Base-by-base conservation (phyloP, 2,797 vertebrate genomes). In the Propithecus deckenii region DNA sequence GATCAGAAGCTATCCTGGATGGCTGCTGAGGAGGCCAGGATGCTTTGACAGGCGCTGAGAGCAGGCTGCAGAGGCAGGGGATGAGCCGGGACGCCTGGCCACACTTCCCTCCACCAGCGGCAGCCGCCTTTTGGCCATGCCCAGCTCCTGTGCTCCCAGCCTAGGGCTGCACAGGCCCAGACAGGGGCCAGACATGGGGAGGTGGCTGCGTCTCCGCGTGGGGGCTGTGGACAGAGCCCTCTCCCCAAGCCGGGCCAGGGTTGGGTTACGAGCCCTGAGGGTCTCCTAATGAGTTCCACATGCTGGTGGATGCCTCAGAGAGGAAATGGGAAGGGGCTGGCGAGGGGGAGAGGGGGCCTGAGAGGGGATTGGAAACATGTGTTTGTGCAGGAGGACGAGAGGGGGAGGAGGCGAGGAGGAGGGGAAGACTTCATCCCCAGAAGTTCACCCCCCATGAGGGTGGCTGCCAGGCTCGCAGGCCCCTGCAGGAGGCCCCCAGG, bases 261-360 rank as follows among this genome's bases (percentile, higher is more conserved):
- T 50, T 96, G 86, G 92, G 95, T 97, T 97, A 85, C 20, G 13
- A 95, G 97, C 96, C 96, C 96, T 14, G 74, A 95, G 95, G 97
- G 96, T 94, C 95, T 90, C 88, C 95, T 98, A 97, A 98, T 72
- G 89, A 97, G 86, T 96, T 97, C 96, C 98, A 97, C 96, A 97
- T 97, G 97, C 9, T 50, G 32, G 63, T 41, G 61, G 86, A 72
- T 72, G 96, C 88, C 81, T 95, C 25, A 0, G 55, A 96, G 89
- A 97, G 98, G 98, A 97, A 97, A 91, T 67, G 95, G 94, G 97
- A 97, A 96, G 91, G 92, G 87, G 92, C 83, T 96, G 91, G 22
- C 48, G 35, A 38, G 71, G 71, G 78, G 78, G 38, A 48, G 63
- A 65, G 55, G 61, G 67, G 96, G 91, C 91, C 95, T 48, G 80